Evolutionary conservation across 1,140 invertebrate species (phyloP), one percentile per base, ranked within the genome.

Genomic region (Diabrotica virgifera): DNA sequence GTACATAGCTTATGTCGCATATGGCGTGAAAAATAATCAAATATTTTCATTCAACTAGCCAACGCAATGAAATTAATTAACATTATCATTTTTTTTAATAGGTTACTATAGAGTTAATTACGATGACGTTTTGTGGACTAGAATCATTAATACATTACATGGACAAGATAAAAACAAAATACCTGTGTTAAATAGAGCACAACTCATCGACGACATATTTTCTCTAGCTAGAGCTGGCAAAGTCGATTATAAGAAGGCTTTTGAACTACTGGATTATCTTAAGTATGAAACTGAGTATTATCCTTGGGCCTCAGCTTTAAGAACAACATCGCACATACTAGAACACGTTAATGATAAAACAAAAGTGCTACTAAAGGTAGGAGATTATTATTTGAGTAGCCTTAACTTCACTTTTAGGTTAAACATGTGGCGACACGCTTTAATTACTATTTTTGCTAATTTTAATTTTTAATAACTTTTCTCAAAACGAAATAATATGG

Each of bases 41-140:
- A n/a, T n/a, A n/a, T n/a, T n/a, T n/a, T n/a, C n/a, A 55, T 24
- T 52, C n/a, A 52, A n/a, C n/a, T 52, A 52, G 14, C n/a, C 14
- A 52, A 52, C 11, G 46, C 5, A 51, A 10, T 51, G 9, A 12
- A 51, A 51, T 51, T 51, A 12, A 51, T 51, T 11, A 51, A 11
- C 46, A 51, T 2, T 51, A 5, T 11, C 9, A 12, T n/a, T 10
- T 52, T 35, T 67, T 75, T 77, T 72, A 24, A 24, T 72, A 83
- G 91, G 90, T 36, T 89, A 88, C 66, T 94, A 93, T 77, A 84
- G 92, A 14, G 90, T 94, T 0, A 90, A 90, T 73, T 95, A 95
- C 75, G 87, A 92, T 65, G 76, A 82, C 4, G 71, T 72, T 5
- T 86, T 84, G 24, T 94, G 91, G 91, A 74, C 85, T 59, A 80